Percentiles rank a stretch among this genome's conserved stretches.
phyloP scores from a whole-genome alignment of 2,797 vertebrate genomes.

The Holocentrus rufus region DNA sequence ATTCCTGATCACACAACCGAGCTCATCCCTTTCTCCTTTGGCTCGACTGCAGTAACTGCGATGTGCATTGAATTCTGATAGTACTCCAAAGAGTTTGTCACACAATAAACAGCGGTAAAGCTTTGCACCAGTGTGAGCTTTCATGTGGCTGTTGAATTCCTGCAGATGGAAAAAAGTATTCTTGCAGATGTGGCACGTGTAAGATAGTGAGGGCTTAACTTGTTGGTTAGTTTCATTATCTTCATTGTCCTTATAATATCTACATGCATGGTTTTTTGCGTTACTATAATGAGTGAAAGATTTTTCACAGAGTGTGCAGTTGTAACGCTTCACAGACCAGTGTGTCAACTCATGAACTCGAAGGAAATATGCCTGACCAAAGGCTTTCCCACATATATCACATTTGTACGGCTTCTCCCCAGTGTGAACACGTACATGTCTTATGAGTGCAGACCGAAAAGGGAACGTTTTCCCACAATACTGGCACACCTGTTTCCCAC shows the following conservation, averaged over 20 bases:
- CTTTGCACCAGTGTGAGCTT: constrained; percentile 76
- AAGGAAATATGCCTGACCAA: constrained; percentile 81
- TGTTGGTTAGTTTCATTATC: background rate
- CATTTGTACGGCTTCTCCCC: constrained; percentile 85
- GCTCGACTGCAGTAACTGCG: constrained; percentile 60
- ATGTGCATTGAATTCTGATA: constrained; percentile 77
- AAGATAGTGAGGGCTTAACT: constrained; percentile 67
- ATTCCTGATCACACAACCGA: constrained; percentile 13
- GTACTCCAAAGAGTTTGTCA: constrained; percentile 77
- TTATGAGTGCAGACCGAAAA: constrained; percentile 80
- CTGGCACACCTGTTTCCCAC: constrained; percentile 69
- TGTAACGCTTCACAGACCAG: constrained; percentile 83
- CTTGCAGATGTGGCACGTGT: constrained; percentile 84
- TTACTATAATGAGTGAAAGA: constrained; percentile 82
- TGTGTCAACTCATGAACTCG: constrained; percentile 83
- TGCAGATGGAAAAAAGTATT: constrained; percentile 74
- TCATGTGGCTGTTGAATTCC: constrained; percentile 82
- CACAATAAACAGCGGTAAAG: constrained; percentile 78
- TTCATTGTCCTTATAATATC: constrained; percentile 34
- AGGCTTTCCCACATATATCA: constrained; percentile 83
- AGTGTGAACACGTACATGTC: constrained; percentile 83
- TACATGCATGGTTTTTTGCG: constrained; percentile 79
- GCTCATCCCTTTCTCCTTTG: constrained; percentile 42
- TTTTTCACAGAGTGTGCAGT: constrained; percentile 80
- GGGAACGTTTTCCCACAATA: constrained; percentile 82